Percentiles rank a stretch among this genome's conserved stretches.
Evolutionary conservation across 2,797 vertebrate genomes (phyloP).

Genomic region (Peromyscus aztecus): DNA sequence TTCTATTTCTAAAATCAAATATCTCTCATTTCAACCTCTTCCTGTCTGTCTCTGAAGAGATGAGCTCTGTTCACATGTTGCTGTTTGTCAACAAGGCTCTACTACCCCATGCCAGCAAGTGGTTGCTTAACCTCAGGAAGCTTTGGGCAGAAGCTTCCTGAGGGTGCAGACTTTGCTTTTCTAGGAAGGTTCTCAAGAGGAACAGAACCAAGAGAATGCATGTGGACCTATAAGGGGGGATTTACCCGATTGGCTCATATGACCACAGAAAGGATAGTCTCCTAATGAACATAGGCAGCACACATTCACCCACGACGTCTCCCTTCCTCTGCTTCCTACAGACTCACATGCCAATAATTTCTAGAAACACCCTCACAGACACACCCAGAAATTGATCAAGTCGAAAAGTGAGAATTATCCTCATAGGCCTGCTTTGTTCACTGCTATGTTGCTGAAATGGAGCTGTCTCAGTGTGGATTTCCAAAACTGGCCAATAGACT

Average conservation of each 20-base stretch:
- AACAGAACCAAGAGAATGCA: background rate
- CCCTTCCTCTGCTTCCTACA: background rate
- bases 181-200: no score
- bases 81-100: background rate
- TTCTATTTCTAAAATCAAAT: background rate
- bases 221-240: fast-evolving
- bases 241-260: background rate
- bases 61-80: background rate
- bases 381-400: background rate
- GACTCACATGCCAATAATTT: background rate
- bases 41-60: background rate
- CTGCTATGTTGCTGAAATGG: background rate
- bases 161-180: background rate
- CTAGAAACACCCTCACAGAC: background rate
- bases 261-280: background rate
- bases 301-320: background rate
- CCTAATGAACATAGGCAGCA: no score
- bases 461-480: background rate
- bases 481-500: background rate
- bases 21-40: background rate
- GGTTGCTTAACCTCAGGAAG: background rate
- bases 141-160: background rate
- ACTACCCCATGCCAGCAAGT: background rate
- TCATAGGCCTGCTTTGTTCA: background rate
- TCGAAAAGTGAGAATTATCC: background rate